Evolutionary conservation across 1,140 invertebrate species (phyloP), one percentile per base, ranked within the genome.

Genomic region (Micrasema minimum): DNA sequence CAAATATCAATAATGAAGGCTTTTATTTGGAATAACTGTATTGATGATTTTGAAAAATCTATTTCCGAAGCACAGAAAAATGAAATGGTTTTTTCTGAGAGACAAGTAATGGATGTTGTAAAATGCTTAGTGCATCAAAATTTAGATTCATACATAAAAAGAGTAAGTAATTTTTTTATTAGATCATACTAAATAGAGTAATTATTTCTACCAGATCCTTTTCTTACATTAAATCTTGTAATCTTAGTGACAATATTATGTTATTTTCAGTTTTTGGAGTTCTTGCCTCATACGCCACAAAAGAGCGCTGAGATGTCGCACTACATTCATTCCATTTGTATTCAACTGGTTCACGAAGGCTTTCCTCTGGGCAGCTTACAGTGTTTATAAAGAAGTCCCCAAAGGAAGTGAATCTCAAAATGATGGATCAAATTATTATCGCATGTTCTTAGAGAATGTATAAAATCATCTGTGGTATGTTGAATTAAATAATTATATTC

Each of bases 61-160:
- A 75, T 83, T 69, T 77, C 69, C 12, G 77, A 76, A 26, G 78
- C 70, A 0, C 22, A 43, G 12, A 75, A 66, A 14, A 82, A 38
- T 31, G 76, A 74, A n/a, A 74, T 72, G 9, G 50, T 75, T 16
- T 83, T 83, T 77, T 74, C 69, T 38, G 83, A 84, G 66, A 70
- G 53, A 4, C 80, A 88, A 76, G 77, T 87, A 20, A 82, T 88
- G 80, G 80, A 83, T 9, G 82, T 89, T 69, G 78, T 87, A 0
- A 83, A 85, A 61, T 79, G 78, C 46, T 74, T 82, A 38, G 80
- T 80, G 7, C 35, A 75, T 2, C 75, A 79, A 59, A 66, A 66
- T 14, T 74, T 78, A 50, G 78, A 81, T 69, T 72, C 76, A 26
- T 55, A 70, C 38, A 76, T 82, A 35, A 74, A 78, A 66, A 77